These are phyloP conservation scores for Sturnus vulgaris DNA, from an alignment of 2,113 vertebrate species.

Conservation along the genomic window DNA sequence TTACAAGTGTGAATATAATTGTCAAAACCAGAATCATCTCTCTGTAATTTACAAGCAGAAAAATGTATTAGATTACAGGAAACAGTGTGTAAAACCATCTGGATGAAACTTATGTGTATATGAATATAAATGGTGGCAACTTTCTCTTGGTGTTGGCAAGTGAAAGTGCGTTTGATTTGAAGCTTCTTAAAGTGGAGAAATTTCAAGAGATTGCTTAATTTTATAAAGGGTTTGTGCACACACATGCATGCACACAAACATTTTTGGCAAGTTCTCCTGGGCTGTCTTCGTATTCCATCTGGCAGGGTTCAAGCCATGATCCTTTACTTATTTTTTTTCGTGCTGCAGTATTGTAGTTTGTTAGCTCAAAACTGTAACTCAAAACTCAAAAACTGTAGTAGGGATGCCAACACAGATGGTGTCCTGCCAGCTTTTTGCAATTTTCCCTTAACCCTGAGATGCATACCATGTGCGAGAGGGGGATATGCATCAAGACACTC, in stretches of 20 bases:
- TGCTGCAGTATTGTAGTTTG: neutral
- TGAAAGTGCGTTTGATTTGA: neutral
- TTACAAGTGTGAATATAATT: neutral
- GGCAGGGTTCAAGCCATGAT: neutral
- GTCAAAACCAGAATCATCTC: neutral
- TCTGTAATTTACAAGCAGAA: neutral
- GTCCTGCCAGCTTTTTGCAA: neutral
- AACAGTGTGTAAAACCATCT: neutral
- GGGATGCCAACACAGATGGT: neutral
- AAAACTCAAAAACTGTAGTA: neutral
- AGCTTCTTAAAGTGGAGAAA: neutral
- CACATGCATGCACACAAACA: neutral
- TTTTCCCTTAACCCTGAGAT: neutral
- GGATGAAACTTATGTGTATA: neutral
- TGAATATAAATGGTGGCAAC: neutral
- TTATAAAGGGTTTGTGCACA: neutral
- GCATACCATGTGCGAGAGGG: neutral
- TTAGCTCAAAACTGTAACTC: neutral
- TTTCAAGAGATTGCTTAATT: slow-evolving; percentile 15
- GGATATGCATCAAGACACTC: neutral
- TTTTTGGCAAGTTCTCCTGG: slow-evolving; percentile 4
- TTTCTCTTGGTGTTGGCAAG: neutral
- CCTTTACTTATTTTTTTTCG: neutral
- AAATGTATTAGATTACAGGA: neutral
- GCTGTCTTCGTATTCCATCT: slow-evolving; percentile 24